phyloP scores from a whole-genome alignment of 2,888 invertebrate genomes.

The Hyles lineata region DNA sequence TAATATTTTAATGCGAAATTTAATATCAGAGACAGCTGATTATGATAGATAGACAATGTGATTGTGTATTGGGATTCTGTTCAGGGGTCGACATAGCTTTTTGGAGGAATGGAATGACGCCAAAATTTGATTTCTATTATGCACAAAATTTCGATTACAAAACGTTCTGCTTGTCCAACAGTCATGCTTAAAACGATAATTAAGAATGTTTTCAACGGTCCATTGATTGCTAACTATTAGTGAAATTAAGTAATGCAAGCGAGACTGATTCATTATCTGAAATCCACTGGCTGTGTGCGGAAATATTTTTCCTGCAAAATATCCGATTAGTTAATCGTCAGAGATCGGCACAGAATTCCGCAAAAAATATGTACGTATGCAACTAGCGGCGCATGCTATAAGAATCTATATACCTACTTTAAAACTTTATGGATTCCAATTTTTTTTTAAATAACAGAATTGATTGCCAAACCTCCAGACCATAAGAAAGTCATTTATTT shows the following conservation, averaged over 20 bases:
- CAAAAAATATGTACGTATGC: too few relatives aligned
- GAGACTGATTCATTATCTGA: constrained; percentile 16
- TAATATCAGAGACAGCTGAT: too few relatives aligned
- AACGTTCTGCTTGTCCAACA: constrained; percentile 37
- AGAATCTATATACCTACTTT: too few relatives aligned
- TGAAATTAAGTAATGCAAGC: constrained; percentile 54
- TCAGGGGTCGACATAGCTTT: background rate
- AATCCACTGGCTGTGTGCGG: constrained; percentile 7
- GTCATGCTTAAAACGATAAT: constrained; percentile 44
- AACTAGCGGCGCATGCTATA: too few relatives aligned
- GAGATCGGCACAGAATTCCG: background rate
- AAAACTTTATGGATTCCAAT: too few relatives aligned
- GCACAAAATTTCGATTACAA: constrained; percentile 2
- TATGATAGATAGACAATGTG: too few relatives aligned
- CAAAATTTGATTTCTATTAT: background rate
- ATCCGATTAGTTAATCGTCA: constrained; percentile 31
- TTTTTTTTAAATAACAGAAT: too few relatives aligned
- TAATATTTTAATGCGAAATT: background rate
- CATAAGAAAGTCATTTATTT: too few relatives aligned
- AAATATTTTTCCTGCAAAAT: constrained; percentile 42
- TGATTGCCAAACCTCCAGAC: too few relatives aligned
- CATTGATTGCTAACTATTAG: constrained; percentile 54
- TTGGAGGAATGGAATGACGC: background rate
- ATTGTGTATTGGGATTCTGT: too few relatives aligned
- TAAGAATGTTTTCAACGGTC: constrained; percentile 49